Percentiles rank a stretch among this genome's conserved stretches.
Conservation (phyloP, 2,113 vertebrate genomes). For the rat (Rattus norvegicus) region GRCr8 NC_086039.1:140800001-140800500, state of each 20-base stretch:
- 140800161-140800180: neutral
- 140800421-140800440: neutral
- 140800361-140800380: neutral
- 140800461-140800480: neutral
- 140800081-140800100: neutral
- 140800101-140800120: neutral
- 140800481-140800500: neutral
- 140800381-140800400: neutral
- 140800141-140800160: neutral
- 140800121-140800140: neutral
- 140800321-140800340: neutral
- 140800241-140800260: neutral
- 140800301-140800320: neutral
- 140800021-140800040: neutral
- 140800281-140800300: neutral
- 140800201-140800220: neutral
- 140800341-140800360: neutral
- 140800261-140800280: neutral
- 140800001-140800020: neutral
- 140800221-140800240: neutral
- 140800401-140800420: constrained; percentile 31
- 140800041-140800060: neutral
- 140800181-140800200: neutral
- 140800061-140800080: neutral
- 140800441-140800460: neutral